Conservation (phyloP, 35 echinoderm and acorn worm species). For the Holothuria glaberrima region DNA sequence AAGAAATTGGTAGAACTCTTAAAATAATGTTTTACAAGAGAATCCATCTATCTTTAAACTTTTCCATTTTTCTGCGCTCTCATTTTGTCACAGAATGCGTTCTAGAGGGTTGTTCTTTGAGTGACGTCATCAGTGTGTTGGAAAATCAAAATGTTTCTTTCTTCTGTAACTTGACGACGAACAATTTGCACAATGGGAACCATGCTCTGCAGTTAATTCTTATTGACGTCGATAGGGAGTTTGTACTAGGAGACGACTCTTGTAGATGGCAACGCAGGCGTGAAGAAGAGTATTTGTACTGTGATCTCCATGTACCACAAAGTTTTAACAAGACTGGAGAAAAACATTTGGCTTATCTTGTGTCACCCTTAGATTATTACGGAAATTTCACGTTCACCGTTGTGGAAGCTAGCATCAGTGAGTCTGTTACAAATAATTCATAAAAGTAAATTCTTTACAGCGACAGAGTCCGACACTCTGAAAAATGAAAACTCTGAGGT, state of each 20-base stretch:
- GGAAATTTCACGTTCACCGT: neutral
- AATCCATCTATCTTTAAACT: too few relatives aligned
- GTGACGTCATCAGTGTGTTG: neutral
- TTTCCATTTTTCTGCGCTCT: too few relatives aligned
- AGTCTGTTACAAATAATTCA: neutral
- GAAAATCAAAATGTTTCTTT: neutral
- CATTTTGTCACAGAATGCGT: neutral
- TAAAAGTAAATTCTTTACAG: too few relatives aligned
- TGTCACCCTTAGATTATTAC: neutral
- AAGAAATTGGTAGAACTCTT: too few relatives aligned
- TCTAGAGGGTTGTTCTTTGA: neutral
- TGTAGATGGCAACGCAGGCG: constrained; percentile 6
- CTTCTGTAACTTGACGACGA: neutral
- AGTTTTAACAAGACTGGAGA: neutral
- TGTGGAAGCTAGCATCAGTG: neutral
- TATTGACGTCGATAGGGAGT: constrained; percentile 6
- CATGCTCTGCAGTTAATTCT: constrained; percentile 21
- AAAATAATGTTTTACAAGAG: too few relatives aligned
- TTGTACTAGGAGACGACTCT: constrained; percentile 13
- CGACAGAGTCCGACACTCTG: too few relatives aligned
- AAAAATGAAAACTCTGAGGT: too few relatives aligned
- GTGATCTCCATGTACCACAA: constrained; percentile 12
- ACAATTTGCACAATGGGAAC: neutral
- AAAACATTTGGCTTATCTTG: constrained; percentile 6
- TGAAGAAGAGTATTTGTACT: constrained; percentile 17